phyloP scores from a whole-genome alignment of 2,888 invertebrate species.

The Bhutanitis thaidina region DNA sequence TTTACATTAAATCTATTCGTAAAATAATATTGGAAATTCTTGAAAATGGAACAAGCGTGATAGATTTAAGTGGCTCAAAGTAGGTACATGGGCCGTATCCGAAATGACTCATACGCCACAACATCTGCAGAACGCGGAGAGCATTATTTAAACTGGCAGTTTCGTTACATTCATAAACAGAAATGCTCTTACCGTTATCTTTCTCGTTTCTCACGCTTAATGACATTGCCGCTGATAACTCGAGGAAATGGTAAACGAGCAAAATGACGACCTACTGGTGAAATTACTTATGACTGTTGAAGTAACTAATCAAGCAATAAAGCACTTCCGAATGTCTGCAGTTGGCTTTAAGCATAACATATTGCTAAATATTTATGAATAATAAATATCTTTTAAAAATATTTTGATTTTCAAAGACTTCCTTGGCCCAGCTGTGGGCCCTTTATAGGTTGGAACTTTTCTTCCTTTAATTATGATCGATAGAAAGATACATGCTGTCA shows the following conservation, averaged over 20 bases:
- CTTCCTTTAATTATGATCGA: too few relatives aligned
- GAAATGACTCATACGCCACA: slow-evolving; percentile 29
- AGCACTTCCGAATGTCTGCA: too few relatives aligned
- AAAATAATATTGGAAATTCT: slow-evolving; percentile 9
- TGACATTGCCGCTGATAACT: slow-evolving; percentile 4
- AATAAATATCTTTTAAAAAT: too few relatives aligned
- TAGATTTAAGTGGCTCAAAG: slow-evolving; percentile 10
- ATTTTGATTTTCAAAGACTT: too few relatives aligned
- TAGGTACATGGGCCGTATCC: slow-evolving; percentile 18
- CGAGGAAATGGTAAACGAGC: neutral
- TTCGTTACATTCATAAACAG: slow-evolving; percentile 47
- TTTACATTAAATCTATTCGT: neutral
- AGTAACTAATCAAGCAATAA: too few relatives aligned
- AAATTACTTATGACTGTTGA: too few relatives aligned
- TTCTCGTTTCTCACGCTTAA: slow-evolving; percentile 35
- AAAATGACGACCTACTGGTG: too few relatives aligned
- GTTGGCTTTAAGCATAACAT: too few relatives aligned
- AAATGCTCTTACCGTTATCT: slow-evolving; percentile 52
- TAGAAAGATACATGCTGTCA: too few relatives aligned
- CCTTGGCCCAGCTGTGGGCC: too few relatives aligned
- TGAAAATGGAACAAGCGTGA: slow-evolving; percentile 7
- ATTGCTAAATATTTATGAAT: too few relatives aligned
- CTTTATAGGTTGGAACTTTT: too few relatives aligned
- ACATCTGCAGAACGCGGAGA: slow-evolving; percentile 45
- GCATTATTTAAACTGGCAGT: slow-evolving; percentile 32